Base-by-base conservation (phyloP, 53 echinoderm and acorn worm genomes). In the Patiria pectinifera region DNA sequence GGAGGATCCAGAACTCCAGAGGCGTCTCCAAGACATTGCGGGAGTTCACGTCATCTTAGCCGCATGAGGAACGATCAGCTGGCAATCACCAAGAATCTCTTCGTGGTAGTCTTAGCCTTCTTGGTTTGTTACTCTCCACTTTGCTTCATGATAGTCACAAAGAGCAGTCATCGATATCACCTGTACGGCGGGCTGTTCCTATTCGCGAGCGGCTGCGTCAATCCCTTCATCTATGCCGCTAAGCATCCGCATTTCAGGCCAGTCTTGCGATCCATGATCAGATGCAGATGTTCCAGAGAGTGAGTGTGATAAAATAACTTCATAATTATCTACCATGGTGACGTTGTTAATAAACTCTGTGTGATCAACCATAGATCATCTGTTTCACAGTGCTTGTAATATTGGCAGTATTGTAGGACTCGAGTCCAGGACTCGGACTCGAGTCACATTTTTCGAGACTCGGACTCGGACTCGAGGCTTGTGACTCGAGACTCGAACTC, bases 211-310 rank as follows among this genome's bases (percentile, higher is more conserved):
- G 23, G 90, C 48, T 63, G 90, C 23, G 45, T 90, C 69, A 90
- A 80, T 49, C 89, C 89, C 0, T 9, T 90, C 69, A 80, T 90
- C 10, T 90, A 90, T 47, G 90, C 90, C 46, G 71, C 81, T 13
- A 90, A 48, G 80, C 90, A 90, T 58, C 90, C 90, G 1, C 90
- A 90, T 47, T 90, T 90, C 81, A 90, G 66, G 66, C 90, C 66
- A 46, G 69, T 80, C 23, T 81, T 90, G 45, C 80, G 69, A 11
- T 80, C 90, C 69, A 90, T 90, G 90, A 8, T 90, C 78, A 63
- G 89, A 18, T 89, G 89, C 46, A 23, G 45, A 49, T 89, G 61
- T 19, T 79, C 89, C 44, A 66, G 25, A 63, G 80, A 44, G 74
- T 69, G 21, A 69, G 4, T 6, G 69, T n/a, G n/a, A n/a, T n/a